These are phyloP conservation scores for Drosophila helvetica DNA, from an alignment of 2,888 invertebrate species.

Conservation along the genomic window DNA sequence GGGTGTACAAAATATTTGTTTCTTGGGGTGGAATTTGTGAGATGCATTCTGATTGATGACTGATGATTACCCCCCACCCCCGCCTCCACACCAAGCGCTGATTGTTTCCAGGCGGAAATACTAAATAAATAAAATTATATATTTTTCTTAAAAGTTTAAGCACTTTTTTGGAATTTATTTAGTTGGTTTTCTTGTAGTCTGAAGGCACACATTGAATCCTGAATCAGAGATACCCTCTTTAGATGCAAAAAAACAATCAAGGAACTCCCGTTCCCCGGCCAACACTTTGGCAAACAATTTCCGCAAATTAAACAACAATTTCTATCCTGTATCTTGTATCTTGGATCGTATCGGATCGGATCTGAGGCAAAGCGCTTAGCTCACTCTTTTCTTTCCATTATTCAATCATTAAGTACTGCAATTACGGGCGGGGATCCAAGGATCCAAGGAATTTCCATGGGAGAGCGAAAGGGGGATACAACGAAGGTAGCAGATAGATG, in stretches of 20 bases:
- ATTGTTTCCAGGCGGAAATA: conserved; percentile 25
- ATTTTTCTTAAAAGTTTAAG: no score
- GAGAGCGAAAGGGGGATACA: background rate
- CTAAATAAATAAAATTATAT: background rate
- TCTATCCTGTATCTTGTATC: conserved; percentile 52
- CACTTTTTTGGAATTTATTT: background rate
- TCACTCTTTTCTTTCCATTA: conserved; percentile 52
- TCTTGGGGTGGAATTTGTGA: conserved; percentile 21
- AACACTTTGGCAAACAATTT: conserved; percentile 60
- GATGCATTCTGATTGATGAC: conserved; percentile 8
- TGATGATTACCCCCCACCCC: background rate
- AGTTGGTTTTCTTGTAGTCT: background rate
- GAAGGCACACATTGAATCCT: background rate
- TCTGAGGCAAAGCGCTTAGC: conserved; percentile 53
- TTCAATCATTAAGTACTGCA: conserved; percentile 72
- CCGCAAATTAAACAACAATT: conserved; percentile 74
- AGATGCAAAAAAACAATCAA: background rate
- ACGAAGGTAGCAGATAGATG: background rate
- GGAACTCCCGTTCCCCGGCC: background rate
- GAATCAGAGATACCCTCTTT: background rate
- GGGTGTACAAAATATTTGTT: conserved; percentile 25
- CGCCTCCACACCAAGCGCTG: background rate
- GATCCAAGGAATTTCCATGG: conserved; percentile 49
- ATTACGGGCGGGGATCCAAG: conserved; percentile 55
- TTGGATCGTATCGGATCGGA: background rate